Conservation (phyloP, 2,113 vertebrate genomes). For the Aptenodytes patagonicus region DNA sequence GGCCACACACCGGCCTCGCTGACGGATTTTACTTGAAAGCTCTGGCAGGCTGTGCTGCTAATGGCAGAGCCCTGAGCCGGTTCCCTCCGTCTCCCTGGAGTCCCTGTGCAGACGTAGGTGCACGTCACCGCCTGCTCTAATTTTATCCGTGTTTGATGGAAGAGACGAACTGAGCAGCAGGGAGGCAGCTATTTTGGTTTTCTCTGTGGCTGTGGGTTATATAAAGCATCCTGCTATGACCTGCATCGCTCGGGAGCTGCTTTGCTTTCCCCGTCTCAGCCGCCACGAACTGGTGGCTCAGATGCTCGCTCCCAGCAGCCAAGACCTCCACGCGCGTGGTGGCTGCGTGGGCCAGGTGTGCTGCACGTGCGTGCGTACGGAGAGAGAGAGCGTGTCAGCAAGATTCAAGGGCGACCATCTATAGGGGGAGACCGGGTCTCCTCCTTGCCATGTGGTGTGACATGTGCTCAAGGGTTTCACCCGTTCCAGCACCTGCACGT, state of each 20-base stretch:
- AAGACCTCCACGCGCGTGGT: fast-evolving
- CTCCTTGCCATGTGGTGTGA: not conserved
- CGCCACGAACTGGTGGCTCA: conserved; percentile 1
- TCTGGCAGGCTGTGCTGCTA: conserved; percentile 61
- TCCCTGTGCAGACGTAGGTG: conserved; percentile 89
- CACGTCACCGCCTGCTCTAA: conserved; percentile 93
- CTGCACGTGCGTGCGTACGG: fast-evolving
- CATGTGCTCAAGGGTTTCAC: not conserved
- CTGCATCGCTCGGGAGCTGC: conserved; percentile 62
- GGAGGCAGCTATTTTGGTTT: conserved; percentile 90
- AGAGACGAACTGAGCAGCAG: conserved; percentile 90
- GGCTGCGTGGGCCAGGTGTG: not conserved
- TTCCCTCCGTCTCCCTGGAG: conserved; percentile 80
- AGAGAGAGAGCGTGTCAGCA: not conserved
- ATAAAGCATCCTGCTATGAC: conserved; percentile 78
- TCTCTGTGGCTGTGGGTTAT: conserved; percentile 79
- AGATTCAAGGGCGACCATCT: not conserved
- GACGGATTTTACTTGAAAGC: conserved; percentile 68
- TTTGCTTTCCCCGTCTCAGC: conserved; percentile 26
- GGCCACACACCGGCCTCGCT: conserved; percentile 12
- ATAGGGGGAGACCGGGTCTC: fast-evolving
- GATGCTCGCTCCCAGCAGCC: conserved; percentile 10
- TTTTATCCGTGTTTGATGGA: conserved; percentile 92
- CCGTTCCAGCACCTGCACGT: fast-evolving
- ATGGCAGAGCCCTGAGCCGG: conserved; percentile 67